Base-by-base conservation (phyloP, 2,797 vertebrate species). In the Falco biarmicus region DNA sequence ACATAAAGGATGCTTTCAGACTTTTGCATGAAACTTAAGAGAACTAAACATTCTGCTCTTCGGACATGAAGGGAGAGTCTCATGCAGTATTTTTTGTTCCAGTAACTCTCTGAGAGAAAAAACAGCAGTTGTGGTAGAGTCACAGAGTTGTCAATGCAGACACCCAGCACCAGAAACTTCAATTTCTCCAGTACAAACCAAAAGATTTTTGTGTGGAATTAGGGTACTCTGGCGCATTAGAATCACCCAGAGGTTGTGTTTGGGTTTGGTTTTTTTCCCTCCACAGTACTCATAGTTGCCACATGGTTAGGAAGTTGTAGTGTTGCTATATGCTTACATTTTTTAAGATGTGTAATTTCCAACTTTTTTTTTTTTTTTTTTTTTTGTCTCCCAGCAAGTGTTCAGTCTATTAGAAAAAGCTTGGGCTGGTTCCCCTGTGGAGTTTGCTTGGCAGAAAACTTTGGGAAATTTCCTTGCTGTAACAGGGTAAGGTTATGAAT, bases 401-500 rank as follows among this genome's bases (percentile, higher is more conserved):
- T 99, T 99, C 95, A 98, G 98, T 66, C 98, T 99, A 2, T 94
- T 97, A 47, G 99, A 99, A 87, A 99, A 99, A 97, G 83, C 96
- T 66, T 99, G 99, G 98, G 97, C 97, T 29, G 99, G 99, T 61
- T 98, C 98, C 19, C 97, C 96, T 74, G 95, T 99, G 74, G 98
- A 98, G 32, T 99, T 99, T 96, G 98, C 98, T 88, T 99, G 99
- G 99, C 99, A 99, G 97, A 99, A 99, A 97, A 97, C 98, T 43
- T 97, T 99, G 76, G 99, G 99, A 83, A 99, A 99, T 97, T 99
- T 99, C 83, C 98, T 99, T 74, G 99, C 99, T 92, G 98, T 99
- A 75, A 98, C 99, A 87, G 99, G 99, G 99, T 99, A 98, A 99
- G 99, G 79, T 86, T 80, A 25, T 26, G 78, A 71, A 39, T 75